Base-by-base conservation (phyloP, 2,888 invertebrate genomes). In the Danaus chrysippus region DNA sequence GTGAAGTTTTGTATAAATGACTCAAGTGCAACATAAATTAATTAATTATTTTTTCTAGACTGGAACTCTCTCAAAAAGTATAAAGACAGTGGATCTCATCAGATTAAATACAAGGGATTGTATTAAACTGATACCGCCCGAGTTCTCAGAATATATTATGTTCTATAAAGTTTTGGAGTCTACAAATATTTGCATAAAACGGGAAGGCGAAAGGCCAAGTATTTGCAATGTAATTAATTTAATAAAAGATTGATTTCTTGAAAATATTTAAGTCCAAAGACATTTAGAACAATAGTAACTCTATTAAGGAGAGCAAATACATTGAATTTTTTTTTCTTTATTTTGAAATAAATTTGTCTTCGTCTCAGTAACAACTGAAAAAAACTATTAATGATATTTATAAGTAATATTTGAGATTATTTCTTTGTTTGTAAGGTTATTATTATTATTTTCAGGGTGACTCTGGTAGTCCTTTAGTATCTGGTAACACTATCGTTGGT, bases 391-490 rank as follows among this genome's bases (percentile, higher is more conserved):
- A 34, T 34, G 23, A 34, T 1, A 34, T 34, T 5, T 34, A 34
- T 34, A 34, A 34, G 6, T 6, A 34, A 3, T 34, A 34, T 34
- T 34, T 34, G 8, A 34, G 6, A 34, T 34, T 44, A 17, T n/a
- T n/a, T 13, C 43, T 13, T 41, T 59, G 41, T 54, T 15, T 12
- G 11, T 46, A 43, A 42, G 11, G 41, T 8, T 13, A 42, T 53
- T 17, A 11, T 13, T n/a, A 19, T 19, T 23, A 17, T 44, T 62
- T 66, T 54, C 69, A 74, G 74, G 74, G 72, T 42, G 71, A 73
- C 42, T 73, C 74, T 0, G 74, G 74, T 2, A 63, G 72, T 49
- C 73, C 72, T 1, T 53, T 74, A 11, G 57, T 66, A 1, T 61
- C 67, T 42, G 62, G 54, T 6, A 62, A 68, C 10, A 60, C 62